Evolutionary conservation across 2,888 invertebrate species (phyloP).

Genomic region (Aphidius colemani): DNA sequence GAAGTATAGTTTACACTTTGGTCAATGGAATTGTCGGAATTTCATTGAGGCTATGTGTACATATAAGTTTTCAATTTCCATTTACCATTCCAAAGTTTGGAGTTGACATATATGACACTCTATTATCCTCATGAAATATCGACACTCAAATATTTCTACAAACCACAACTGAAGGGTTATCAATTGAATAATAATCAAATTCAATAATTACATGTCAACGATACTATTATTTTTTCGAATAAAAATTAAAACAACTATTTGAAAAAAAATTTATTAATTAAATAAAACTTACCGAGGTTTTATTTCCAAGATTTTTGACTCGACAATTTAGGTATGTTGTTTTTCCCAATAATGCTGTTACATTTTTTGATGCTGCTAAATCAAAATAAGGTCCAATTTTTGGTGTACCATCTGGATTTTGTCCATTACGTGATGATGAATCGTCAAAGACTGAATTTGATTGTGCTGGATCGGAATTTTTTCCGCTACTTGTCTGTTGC

Average conservation of each 20-base stretch:
- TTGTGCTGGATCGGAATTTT: constrained; percentile 50
- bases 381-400: constrained; percentile 76
- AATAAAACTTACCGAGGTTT: constrained; percentile 72
- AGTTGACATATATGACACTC: constrained; percentile 40
- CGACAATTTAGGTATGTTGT: constrained; percentile 89
- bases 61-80: constrained; percentile 37
- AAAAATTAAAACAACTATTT: neutral
- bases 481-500: constrained; percentile 46
- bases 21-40: constrained; percentile 41
- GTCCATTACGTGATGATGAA: constrained; percentile 67
- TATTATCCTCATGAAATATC: constrained; percentile 52
- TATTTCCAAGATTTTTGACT: constrained; percentile 88
- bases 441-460: constrained; percentile 55
- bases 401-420: constrained; percentile 75
- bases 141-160: constrained; percentile 49
- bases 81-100: constrained; percentile 40
- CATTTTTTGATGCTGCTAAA: constrained; percentile 73
- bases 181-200: constrained; percentile 1
- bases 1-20: constrained; percentile 37
- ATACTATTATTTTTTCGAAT: neutral
- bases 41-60: constrained; percentile 38
- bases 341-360: constrained; percentile 84
- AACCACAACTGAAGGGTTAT: constrained; percentile 1
- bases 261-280: too few species aligned
- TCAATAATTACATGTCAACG: neutral